A percentile compares a stretch with the other conserved stretches of the same genome.
Conservation (phyloP, 2,888 invertebrate genomes). For the Mythimna ferrago region DNA sequence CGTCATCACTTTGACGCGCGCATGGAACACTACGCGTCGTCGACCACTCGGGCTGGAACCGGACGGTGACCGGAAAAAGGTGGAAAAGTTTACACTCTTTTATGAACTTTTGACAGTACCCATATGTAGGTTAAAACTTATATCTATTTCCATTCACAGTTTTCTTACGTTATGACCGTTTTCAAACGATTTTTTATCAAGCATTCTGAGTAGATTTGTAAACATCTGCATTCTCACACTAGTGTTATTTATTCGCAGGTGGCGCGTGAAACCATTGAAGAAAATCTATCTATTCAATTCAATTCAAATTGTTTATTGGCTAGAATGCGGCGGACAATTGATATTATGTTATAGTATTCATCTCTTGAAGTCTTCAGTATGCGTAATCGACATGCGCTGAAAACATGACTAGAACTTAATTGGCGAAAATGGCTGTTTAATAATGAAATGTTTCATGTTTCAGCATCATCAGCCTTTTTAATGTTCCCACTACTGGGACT, state of each 20-base stretch:
- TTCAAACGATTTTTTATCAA: conserved; percentile 1
- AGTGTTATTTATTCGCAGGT: conserved; percentile 34
- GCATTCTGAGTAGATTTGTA: conserved; percentile 12
- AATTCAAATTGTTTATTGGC: conserved; percentile 32
- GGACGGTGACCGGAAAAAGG: too few species aligned
- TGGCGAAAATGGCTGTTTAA: not conserved
- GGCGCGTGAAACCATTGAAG: conserved; percentile 17
- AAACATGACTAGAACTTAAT: conserved; percentile 7
- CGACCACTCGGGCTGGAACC: too few species aligned
- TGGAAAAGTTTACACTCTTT: too few species aligned
- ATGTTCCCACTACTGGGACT: too few species aligned
- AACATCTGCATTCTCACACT: conserved; percentile 23
- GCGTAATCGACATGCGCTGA: conserved; percentile 14
- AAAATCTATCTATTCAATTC: conserved; percentile 36
- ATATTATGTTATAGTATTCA: conserved; percentile 23
- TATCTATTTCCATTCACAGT: not conserved
- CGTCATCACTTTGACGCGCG: too few species aligned
- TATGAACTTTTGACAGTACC: too few species aligned
- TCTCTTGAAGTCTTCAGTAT: conserved; percentile 8
- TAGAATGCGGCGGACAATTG: conserved; percentile 33
- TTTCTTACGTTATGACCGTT: not conserved
- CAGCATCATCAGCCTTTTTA: too few species aligned
- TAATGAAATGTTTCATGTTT: too few species aligned
- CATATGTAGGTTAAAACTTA: too few species aligned
- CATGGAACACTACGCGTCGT: too few species aligned